Percentiles rank a stretch among this genome's conserved stretches.
Conservation (phyloP, 2,113 vertebrate species). For the Baryphthengus martii region DNA sequence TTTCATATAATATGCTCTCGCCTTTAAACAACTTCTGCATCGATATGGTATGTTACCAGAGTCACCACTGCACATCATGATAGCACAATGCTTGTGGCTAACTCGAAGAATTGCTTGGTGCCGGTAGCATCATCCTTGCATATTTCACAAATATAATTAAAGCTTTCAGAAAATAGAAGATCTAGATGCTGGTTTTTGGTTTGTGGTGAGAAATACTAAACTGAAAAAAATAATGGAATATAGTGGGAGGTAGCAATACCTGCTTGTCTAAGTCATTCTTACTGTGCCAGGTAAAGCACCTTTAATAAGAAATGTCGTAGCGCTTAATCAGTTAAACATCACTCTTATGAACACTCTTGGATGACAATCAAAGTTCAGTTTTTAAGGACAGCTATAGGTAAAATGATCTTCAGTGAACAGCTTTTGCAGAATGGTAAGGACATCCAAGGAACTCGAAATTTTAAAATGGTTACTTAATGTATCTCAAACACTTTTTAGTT, state of each 20-base stretch:
- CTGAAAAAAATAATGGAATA: background rate
- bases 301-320: background rate
- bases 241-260: background rate
- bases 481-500: constrained; percentile 2
- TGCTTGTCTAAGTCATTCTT: background rate
- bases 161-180: background rate
- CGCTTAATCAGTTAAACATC: background rate
- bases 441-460: constrained; percentile 8
- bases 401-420: background rate
- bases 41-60: background rate
- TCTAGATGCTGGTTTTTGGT: background rate
- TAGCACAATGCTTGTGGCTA: background rate
- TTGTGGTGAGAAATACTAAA: background rate
- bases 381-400: background rate
- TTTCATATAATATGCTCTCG: background rate
- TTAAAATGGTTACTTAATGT: constrained; percentile 21
- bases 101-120: background rate
- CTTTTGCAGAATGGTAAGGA: constrained; percentile 41
- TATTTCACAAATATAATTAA: constrained; percentile 51
- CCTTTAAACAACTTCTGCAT: constrained; percentile 43
- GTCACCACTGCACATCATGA: background rate
- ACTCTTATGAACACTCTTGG: background rate
- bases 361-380: background rate
- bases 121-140: constrained; percentile 1
- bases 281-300: background rate